Evolutionary conservation across 92 coral and sea anemone species (phyloP), one percentile per base, ranked within the genome.

Genomic region (Porites rus): DNA sequence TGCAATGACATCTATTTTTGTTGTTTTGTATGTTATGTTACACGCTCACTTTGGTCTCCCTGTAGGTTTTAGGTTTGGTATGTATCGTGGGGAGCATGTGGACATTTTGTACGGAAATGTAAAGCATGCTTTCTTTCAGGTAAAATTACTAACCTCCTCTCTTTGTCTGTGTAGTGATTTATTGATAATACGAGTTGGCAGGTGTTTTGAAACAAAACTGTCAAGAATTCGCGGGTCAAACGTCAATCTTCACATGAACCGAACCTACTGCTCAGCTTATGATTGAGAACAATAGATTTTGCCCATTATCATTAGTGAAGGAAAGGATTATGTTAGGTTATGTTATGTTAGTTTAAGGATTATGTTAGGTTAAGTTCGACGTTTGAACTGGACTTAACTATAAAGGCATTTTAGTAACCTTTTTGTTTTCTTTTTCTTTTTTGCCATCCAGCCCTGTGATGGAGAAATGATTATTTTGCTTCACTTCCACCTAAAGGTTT

Each of bases 401-500:
- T 67, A 43, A n/a, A 54, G 65, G 25, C 60, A 16, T 53, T 80
- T 1, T 52, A 38, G 5, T 59, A 19, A 13, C 2, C 11, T 1
- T 14, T 50, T 11, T 7, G 56, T 8, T 28, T 81, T 46, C 11
- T 69, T 8, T 28, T 70, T 46, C 11, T 31, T 0, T 14, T 63
- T 72, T 76, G 76, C 53, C 58, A 71, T 87, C 50, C 86, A 97
- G 99, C 99, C 99, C 8, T 97, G 99, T 81, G 99, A 97, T 86
- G 97, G 94, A 65, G 99, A 97, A 82, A 97, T 97, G 99, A 97
- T 97, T 14, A 97, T 97, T 71, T 89, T 97, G 17, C 90, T 97
- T 20, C 99, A 97, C 79, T 97, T 97, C 51, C 99, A 97, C 76
- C 90, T 97, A 51, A 97, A 97, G 97, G 99, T 97, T 61, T 68